Evolutionary conservation across 2,888 invertebrate species (phyloP), one percentile per base, ranked within the genome.

Genomic region (Congeria kusceri): DNA sequence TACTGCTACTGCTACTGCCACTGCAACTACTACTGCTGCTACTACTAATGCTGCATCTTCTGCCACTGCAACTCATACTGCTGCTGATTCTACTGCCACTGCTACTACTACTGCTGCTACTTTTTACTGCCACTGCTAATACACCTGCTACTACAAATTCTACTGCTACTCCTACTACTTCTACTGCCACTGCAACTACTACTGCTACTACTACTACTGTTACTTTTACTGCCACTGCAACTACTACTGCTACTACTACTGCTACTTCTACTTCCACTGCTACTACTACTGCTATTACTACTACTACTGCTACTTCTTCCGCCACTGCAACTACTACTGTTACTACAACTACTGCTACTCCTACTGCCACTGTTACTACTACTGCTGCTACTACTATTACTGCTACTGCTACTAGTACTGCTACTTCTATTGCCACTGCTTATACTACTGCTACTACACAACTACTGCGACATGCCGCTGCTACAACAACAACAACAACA

Each of bases 1-100:
- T 56, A 75, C 62, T 68, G 62, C 53, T 68, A 74, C 61, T 61
- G 68, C 61, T 62, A 68, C 68, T 61, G 68, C 68, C 61, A 68
- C 61, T 56, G 68, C 68, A 61, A 62, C 53, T 29, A 68, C 61
- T 61, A 68, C 74, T 57, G 47, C 58, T 68, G 63, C 58, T 68
- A 69, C 49, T 68, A 64, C 47, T 62, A 62, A 18, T 67, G 32
- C 39, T 46, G 61, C 62, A 46, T 65, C 49, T 66, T 57, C 53
- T 70, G 61, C 23, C 61, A 46, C 28, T 27, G 13, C 27, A 27
- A 27, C 27, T 28, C 4, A 25, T 28, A 59, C 59, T 27, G 13
- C 25, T 28, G 13, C 59, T 59, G 4, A 25, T 28, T 27, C 59
- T 59, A 28, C 59, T 59, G 15, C 59, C 32, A 29, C 58, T 25